Conservation (phyloP, 2,797 vertebrate species). For the Ispidina picta region DNA sequence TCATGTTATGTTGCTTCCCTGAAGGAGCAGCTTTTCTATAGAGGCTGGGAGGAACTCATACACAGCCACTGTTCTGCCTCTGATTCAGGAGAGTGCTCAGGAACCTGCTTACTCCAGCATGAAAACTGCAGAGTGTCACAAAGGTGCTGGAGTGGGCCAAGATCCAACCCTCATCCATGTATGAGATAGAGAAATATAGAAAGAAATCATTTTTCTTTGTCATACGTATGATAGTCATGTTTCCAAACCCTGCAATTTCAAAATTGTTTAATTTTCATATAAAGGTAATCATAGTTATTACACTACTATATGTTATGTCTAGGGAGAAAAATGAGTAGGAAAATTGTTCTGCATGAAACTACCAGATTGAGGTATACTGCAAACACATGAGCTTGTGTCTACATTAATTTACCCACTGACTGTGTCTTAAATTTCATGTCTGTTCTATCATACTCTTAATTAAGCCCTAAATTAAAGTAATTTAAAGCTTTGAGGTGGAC, state of each 20-base stretch:
- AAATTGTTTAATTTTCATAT: conserved; percentile 49
- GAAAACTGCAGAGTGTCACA: neutral
- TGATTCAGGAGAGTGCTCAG: accelerated
- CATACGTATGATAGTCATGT: neutral
- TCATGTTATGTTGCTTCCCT: neutral
- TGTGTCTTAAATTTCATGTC: conserved; percentile 48
- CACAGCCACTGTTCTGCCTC: neutral
- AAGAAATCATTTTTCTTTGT: neutral
- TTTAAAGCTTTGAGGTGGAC: conserved; percentile 46
- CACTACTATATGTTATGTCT: conserved; percentile 3
- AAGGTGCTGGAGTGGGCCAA: neutral
- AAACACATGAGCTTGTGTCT: conserved; percentile 12
- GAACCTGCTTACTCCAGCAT: neutral
- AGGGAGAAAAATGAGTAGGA: neutral
- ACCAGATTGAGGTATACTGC: neutral
- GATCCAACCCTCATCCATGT: neutral
- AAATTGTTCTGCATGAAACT: conserved; percentile 34
- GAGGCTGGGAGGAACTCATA: neutral
- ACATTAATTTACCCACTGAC: conserved; percentile 26
- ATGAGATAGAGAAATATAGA: neutral
- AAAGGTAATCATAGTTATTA: conserved; percentile 47
- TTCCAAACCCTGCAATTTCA: conserved; percentile 57
- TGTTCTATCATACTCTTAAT: conserved; percentile 45
- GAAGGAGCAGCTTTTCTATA: neutral
- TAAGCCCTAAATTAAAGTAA: conserved; percentile 42